Evolutionary conservation across 1,140 invertebrate species (phyloP), one percentile per base, ranked within the genome.

Genomic region (Dendrolimus punctatus): DNA sequence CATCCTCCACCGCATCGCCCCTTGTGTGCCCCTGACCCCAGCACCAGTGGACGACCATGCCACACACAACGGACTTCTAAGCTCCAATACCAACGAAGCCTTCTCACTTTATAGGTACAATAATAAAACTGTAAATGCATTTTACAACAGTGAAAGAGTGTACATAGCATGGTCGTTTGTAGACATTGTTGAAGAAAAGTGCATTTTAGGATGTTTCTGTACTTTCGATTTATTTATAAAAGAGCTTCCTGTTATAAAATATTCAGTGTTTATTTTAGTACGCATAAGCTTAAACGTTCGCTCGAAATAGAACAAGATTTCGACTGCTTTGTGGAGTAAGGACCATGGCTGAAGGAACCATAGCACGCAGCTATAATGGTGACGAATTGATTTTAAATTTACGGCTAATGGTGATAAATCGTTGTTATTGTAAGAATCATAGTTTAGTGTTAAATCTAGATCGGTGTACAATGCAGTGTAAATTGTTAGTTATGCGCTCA

Each of bases 21-120:
- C 54, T 46, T 42, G 54, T 56, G 8, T 49, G 51, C n/a, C 71
- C 79, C 64, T 82, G 79, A 82, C 76, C 65, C 10, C 44, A 58
- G 10, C 47, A 46, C 52, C 68, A 77, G 67, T 76, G 68, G 66
- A 71, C 71, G 60, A 60, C 53, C 10, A 55, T 51, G 53, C 72
- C 65, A 9, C 64, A 64, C 64, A 80, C 71, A 37, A 82, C 79
- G 46, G 76, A 82, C 66, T 79, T 82, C 55, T 82, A 49, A 47
- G 41, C 39, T 40, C 23, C 39, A 51, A 4, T 50, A 50, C 39
- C 42, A 23, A 23, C 43, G 10, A 46, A 47, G 51, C 39, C 39
- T 46, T 23, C 23, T 23, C 23, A 23, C 23, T 3, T 23, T 23
- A 23, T 23, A 23, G 23, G 1, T 23, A 3, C 23, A 23, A 3